phyloP scores from a whole-genome alignment of 2,113 vertebrate genomes.

The Sakesphorus luctuosus region DNA sequence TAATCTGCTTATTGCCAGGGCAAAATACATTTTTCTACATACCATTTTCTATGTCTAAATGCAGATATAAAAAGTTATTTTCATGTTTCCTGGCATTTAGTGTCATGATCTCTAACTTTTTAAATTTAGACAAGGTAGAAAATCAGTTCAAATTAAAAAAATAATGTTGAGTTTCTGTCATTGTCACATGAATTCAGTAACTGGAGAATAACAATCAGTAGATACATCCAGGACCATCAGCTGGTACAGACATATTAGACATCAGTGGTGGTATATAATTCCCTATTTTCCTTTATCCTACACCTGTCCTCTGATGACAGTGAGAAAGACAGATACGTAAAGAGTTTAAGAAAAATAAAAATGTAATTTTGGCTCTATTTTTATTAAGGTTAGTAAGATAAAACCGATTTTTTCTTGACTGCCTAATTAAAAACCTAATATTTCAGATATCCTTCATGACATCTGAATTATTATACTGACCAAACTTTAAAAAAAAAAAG shows the following conservation, averaged over 20 bases:
- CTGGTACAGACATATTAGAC: neutral
- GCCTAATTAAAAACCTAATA: neutral
- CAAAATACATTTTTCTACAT: neutral
- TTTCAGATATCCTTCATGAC: neutral
- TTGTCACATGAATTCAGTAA: neutral
- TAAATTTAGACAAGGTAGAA: neutral
- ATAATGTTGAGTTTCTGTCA: rapidly evolving
- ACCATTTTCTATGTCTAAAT: neutral
- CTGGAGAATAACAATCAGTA: neutral
- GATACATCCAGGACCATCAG: neutral
- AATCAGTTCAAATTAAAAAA: neutral
- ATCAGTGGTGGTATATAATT: neutral
- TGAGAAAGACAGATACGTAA: neutral
- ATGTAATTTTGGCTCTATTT: neutral
- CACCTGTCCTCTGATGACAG: neutral
- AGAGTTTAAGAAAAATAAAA: neutral
- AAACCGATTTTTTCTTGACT: neutral
- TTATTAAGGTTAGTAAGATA: neutral
- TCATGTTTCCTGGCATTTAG: neutral
- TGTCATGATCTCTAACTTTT: neutral
- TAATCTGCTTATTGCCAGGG: neutral
- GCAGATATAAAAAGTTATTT: neutral
- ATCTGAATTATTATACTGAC: neutral
- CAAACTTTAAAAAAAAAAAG: rapidly evolving
- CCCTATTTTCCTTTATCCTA: neutral